phyloP scores from a whole-genome alignment of 2,888 invertebrate genomes.

The Athetis lepigone region DNA sequence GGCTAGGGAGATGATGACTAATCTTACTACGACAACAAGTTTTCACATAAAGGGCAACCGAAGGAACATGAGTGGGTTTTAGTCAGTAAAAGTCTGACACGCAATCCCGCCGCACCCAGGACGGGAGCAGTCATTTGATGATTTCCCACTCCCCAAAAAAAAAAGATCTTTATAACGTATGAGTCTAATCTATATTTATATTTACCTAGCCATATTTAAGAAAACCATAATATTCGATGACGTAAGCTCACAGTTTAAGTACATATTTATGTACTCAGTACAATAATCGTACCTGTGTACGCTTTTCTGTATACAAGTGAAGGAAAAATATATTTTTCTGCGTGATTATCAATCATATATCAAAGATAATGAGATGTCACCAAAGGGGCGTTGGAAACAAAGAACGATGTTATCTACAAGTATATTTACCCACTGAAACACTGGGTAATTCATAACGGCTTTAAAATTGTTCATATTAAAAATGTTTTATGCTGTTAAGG shows the following conservation, averaged over 20 bases:
- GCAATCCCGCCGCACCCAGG: too few species aligned
- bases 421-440: constrained; percentile 80
- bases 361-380: constrained; percentile 75
- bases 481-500: constrained; percentile 63
- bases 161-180: constrained; percentile 5
- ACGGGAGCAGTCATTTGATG: too few species aligned
- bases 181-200: constrained; percentile 53
- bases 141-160: too few species aligned
- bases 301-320: constrained; percentile 24
- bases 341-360: constrained; percentile 79
- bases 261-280: background rate
- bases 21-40: constrained; percentile 19
- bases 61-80: too few species aligned
- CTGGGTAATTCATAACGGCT: constrained; percentile 73
- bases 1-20: too few species aligned
- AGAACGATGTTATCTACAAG: constrained; percentile 80
- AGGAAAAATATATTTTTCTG: constrained; percentile 55
- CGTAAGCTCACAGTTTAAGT: constrained; percentile 24
- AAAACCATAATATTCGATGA: constrained; percentile 30
- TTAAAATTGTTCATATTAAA: constrained; percentile 69
- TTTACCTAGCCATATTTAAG: constrained; percentile 31
- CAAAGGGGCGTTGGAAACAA: constrained; percentile 72
- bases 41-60: too few species aligned
- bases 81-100: too few species aligned
- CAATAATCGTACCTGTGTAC: constrained; percentile 16